These are phyloP conservation scores for Scelioninae gen. 1 DNA, from an alignment of 2,888 invertebrate species.

Conservation along the genomic window DNA sequence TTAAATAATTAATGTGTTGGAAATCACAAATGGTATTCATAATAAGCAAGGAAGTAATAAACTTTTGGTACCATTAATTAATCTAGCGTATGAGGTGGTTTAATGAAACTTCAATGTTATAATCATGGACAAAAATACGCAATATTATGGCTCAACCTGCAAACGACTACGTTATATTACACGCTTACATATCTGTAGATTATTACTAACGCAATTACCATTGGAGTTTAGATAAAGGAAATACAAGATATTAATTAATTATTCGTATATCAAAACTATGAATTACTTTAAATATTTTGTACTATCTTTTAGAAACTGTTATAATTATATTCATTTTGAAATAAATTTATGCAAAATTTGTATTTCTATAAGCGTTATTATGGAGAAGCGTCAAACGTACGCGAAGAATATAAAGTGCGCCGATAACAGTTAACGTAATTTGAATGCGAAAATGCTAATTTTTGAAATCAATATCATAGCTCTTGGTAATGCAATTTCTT, in stretches of 20 bases:
- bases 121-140: not conserved
- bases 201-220: too few relatives aligned
- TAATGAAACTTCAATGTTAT: not conserved
- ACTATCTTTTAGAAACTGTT: too few relatives aligned
- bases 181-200: too few relatives aligned
- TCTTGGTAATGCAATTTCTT: too few relatives aligned
- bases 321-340: not conserved
- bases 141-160: not conserved
- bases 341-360: not conserved
- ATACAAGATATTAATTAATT: not conserved
- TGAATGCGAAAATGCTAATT: constrained; percentile 2
- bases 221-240: not conserved
- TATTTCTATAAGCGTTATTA: not conserved
- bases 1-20: not conserved
- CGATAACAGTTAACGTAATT: constrained; percentile 1
- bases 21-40: not conserved
- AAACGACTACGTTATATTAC: not conserved
- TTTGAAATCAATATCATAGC: not conserved
- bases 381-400: not conserved
- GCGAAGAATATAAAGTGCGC: constrained; percentile 2
- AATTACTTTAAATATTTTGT: too few relatives aligned
- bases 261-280: not conserved
- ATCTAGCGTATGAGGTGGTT: not conserved
- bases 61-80: not conserved
- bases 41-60: not conserved